phyloP scores from a whole-genome alignment of 1,140 invertebrate species.

The Helicoverpa zea region DNA sequence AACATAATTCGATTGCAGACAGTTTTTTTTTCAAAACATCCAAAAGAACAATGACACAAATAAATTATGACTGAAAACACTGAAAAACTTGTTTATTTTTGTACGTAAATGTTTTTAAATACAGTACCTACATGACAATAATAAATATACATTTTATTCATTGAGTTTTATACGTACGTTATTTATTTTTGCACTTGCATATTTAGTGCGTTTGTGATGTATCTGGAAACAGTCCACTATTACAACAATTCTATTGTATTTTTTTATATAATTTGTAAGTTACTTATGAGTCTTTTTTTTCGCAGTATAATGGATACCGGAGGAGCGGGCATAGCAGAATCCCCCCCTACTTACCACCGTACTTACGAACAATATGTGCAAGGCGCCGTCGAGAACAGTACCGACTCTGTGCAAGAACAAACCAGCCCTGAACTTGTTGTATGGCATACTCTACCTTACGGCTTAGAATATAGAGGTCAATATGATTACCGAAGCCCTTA shows the following conservation, averaged over 20 bases:
- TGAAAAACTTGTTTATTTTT: slow-evolving; percentile 13
- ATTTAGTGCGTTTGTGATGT: too few species aligned
- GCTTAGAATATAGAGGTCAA: slow-evolving; percentile 80
- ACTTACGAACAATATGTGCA: slow-evolving; percentile 86
- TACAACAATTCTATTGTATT: too few species aligned
- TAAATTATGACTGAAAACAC: too few species aligned
- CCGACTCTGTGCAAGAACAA: slow-evolving; percentile 79
- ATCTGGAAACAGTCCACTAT: too few species aligned
- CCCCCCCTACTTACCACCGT: slow-evolving; percentile 83
- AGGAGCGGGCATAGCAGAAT: slow-evolving; percentile 80
- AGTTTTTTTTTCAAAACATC: too few species aligned
- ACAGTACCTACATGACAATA: not conserved
- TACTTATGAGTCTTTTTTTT: slow-evolving; percentile 54
- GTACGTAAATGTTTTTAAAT: slow-evolving; percentile 11
- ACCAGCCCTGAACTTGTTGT: slow-evolving; percentile 80
- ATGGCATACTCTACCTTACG: slow-evolving; percentile 81
- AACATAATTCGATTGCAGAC: too few species aligned
- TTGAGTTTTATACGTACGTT: too few species aligned
- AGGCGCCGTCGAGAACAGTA: slow-evolving; percentile 81
- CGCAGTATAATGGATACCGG: slow-evolving; percentile 85
- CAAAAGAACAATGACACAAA: too few species aligned
- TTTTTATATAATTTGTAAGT: not conserved
- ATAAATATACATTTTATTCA: too few species aligned
- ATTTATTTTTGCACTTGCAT: too few species aligned
- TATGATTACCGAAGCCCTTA: slow-evolving; percentile 84